Conservation (phyloP, 2,113 vertebrate species). For the Galbula dea region DNA sequence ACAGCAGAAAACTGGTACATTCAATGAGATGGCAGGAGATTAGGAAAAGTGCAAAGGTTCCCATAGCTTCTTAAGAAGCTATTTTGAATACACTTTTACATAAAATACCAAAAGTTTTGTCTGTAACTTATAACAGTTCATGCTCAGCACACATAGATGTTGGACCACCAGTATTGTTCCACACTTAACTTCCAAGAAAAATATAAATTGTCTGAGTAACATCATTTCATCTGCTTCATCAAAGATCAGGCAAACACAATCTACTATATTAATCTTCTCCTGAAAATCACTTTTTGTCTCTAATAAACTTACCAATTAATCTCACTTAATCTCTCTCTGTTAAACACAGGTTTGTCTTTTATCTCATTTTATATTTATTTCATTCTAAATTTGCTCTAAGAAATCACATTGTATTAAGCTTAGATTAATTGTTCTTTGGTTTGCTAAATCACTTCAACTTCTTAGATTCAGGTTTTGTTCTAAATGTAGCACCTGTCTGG, state of each 20-base stretch:
- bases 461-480: neutral
- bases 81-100: neutral
- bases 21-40: accelerated
- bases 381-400: neutral
- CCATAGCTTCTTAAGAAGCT: neutral
- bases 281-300: neutral
- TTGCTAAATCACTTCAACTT: neutral
- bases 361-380: neutral
- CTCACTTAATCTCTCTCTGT: neutral
- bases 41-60: neutral
- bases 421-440: neutral
- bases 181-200: neutral
- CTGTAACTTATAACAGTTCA: neutral
- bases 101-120: neutral
- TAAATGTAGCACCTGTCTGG: neutral
- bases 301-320: neutral
- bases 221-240: neutral
- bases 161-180: neutral
- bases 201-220: neutral
- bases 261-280: neutral
- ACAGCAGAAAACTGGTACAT: accelerated
- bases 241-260: neutral
- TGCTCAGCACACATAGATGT: neutral
- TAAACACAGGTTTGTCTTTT: neutral
- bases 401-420: neutral